These are phyloP conservation scores for Ypsolopha sequella DNA, from an alignment of 2,888 invertebrate genomes.

Conservation along the genomic window DNA sequence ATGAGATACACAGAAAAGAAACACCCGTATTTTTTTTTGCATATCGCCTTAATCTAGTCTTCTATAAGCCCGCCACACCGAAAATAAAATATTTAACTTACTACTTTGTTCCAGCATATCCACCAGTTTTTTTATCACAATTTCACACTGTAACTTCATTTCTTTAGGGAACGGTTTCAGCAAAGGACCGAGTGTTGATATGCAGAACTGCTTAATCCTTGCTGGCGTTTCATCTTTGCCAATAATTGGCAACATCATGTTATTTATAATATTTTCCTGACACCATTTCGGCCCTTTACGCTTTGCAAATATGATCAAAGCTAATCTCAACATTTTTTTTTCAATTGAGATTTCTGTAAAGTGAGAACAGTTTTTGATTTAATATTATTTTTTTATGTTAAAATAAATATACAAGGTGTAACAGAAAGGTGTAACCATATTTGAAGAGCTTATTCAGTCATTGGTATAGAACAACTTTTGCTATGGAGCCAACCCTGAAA, in stretches of 20 bases:
- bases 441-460: no score
- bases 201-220: conserved; percentile 35
- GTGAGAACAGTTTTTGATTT: background rate
- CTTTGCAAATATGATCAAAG: conserved; percentile 50
- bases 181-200: conserved; percentile 44
- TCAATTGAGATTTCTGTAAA: conserved; percentile 36
- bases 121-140: conserved; percentile 37
- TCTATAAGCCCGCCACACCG: no score
- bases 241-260: conserved; percentile 43
- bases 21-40: no score
- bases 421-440: no score
- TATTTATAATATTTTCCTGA: conserved; percentile 45
- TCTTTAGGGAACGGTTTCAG: conserved; percentile 50
- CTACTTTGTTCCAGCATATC: conserved; percentile 36
- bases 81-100: conserved; percentile 25
- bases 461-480: no score
- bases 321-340: conserved; percentile 38
- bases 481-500: no score
- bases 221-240: conserved; percentile 25
- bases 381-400: no score
- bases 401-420: no score
- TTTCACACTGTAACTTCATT: conserved; percentile 54
- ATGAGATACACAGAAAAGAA: no score
- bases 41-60: no score
- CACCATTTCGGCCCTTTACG: conserved; percentile 55